A percentile compares a stretch with the other conserved stretches of the same genome.
Conservation (phyloP, 1,140 invertebrate species). For the Dryas iulia region DNA sequence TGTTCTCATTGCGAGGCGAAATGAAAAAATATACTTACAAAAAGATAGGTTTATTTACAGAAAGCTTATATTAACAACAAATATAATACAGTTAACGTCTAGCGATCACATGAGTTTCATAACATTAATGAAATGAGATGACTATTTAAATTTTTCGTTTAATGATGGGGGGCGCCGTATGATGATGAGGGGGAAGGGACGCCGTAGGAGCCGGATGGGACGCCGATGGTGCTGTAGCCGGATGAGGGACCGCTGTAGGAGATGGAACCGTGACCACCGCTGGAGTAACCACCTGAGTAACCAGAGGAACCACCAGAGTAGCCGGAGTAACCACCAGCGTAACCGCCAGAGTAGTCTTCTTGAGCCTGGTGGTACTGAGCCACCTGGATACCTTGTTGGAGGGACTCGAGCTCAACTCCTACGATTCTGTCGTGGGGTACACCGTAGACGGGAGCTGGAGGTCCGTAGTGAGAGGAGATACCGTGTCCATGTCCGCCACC, state of each 20-base stretch:
- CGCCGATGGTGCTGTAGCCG: slow-evolving; percentile 71
- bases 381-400: slow-evolving; percentile 84
- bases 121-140: slow-evolving; percentile 63
- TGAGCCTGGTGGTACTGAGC: slow-evolving; percentile 83
- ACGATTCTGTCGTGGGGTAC: slow-evolving; percentile 82
- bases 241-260: slow-evolving; percentile 57
- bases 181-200: slow-evolving; percentile 69
- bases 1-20: neutral
- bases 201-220: slow-evolving; percentile 75
- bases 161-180: slow-evolving; percentile 74
- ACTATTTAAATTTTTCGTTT: slow-evolving; percentile 57
- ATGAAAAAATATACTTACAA: slow-evolving; percentile 34
- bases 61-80: slow-evolving; percentile 73
- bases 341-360: slow-evolving; percentile 67
- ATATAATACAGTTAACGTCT: slow-evolving; percentile 74
- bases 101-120: slow-evolving; percentile 68
- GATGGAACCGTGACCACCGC: slow-evolving; percentile 48
- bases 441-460: slow-evolving; percentile 80
- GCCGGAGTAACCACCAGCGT: slow-evolving; percentile 54
- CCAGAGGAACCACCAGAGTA: slow-evolving; percentile 49
- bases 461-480: slow-evolving; percentile 81
- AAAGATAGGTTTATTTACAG: slow-evolving; percentile 76
- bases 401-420: slow-evolving; percentile 83
- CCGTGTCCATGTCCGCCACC: slow-evolving; percentile 77
- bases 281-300: slow-evolving; percentile 52